Evolutionary conservation across 2,113 vertebrate genomes (phyloP).

Genomic region (Gymnarchus niloticus): DNA sequence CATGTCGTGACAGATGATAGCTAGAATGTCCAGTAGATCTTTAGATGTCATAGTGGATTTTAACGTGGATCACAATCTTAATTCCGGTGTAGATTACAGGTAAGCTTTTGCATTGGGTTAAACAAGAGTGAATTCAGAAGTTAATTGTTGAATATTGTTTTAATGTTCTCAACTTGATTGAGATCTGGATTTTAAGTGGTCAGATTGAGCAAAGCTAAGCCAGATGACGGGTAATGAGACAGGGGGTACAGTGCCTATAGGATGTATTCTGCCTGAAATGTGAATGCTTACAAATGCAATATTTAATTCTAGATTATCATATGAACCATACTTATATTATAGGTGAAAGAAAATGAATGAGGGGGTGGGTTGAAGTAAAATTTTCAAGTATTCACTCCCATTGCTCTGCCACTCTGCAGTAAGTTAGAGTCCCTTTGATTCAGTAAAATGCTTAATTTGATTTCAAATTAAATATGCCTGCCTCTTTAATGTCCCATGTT

Average conservation of each 20-base stretch:
- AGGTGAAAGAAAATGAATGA: too few relatives aligned
- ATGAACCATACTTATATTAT: too few relatives aligned
- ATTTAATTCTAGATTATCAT: too few relatives aligned
- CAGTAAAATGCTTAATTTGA: too few relatives aligned
- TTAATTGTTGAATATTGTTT: neutral
- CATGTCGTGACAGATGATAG: neutral
- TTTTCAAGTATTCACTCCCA: too few relatives aligned
- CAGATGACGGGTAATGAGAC: neutral
- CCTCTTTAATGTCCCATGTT: too few relatives aligned
- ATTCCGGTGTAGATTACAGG: neutral
- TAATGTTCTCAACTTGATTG: neutral
- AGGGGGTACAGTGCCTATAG: neutral
- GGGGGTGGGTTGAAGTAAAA: too few relatives aligned
- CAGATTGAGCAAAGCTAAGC: neutral
- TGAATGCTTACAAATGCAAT: too few relatives aligned
- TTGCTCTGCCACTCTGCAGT: too few relatives aligned
- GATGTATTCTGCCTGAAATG: neutral
- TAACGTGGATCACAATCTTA: neutral
- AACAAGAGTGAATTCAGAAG: neutral
- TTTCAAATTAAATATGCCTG: too few relatives aligned
- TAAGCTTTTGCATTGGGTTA: neutral
- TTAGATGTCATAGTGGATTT: neutral
- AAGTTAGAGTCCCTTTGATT: too few relatives aligned
- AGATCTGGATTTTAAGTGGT: neutral
- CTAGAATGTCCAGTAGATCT: neutral